These are phyloP conservation scores for Lutraria lutraria DNA, from an alignment of 2,888 invertebrate species.

Conservation along the genomic window DNA sequence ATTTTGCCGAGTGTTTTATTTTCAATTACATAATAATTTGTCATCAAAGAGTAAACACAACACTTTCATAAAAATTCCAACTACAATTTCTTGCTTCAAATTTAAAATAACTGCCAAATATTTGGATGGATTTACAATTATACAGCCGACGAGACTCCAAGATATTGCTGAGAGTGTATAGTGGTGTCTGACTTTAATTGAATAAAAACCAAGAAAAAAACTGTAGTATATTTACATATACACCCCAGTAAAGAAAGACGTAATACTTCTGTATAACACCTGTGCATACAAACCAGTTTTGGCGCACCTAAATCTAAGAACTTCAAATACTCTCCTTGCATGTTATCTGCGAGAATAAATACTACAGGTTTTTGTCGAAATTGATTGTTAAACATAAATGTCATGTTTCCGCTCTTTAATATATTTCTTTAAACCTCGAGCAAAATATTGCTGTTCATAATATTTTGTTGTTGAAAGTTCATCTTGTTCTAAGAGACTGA, in stretches of 20 bases:
- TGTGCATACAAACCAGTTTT: background rate
- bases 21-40: background rate
- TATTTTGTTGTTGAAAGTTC: too few relatives aligned
- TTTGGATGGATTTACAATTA: constrained; percentile 10
- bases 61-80: background rate
- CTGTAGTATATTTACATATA: background rate
- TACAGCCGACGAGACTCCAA: background rate
- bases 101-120: background rate
- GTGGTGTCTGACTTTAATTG: background rate
- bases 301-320: background rate
- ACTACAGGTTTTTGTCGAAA: too few relatives aligned
- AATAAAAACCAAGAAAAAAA: background rate
- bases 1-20: background rate
- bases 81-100: background rate
- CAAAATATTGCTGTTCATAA: too few relatives aligned
- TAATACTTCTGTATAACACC: background rate
- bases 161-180: background rate
- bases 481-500: too few relatives aligned
- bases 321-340: too few relatives aligned
- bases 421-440: too few relatives aligned
- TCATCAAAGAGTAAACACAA: background rate
- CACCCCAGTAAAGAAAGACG: background rate
- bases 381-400: too few relatives aligned
- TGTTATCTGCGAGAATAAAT: too few relatives aligned
- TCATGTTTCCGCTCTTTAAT: too few relatives aligned